Percentiles rank a stretch among this genome's conserved stretches.
These are phyloP conservation scores for Euclidia mi DNA, from an alignment of 2,888 invertebrate species.

Conservation along the genomic window DNA sequence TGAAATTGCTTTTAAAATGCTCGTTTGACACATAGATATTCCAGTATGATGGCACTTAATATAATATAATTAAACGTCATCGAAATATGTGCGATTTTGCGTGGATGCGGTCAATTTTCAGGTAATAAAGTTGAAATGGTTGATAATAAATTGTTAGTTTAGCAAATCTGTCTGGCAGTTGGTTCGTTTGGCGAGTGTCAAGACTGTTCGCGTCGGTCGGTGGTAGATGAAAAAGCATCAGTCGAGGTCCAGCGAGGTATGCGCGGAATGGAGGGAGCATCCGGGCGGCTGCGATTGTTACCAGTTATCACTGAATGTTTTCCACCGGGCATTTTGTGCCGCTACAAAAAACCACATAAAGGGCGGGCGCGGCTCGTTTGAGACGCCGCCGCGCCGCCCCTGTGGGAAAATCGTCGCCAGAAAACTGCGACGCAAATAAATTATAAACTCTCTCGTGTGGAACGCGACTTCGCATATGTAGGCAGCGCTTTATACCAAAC, in stretches of 20 bases:
- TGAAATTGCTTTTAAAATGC: too few relatives aligned
- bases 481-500: constrained; percentile 68
- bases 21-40: not conserved
- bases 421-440: constrained; percentile 89
- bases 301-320: constrained; percentile 90
- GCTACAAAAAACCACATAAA: constrained; percentile 89
- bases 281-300: constrained; percentile 90
- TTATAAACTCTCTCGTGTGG: constrained; percentile 87
- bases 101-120: constrained; percentile 22
- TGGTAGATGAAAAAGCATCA: constrained; percentile 87
- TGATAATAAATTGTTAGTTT: constrained; percentile 57
- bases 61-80: not conserved
- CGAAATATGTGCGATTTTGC: constrained; percentile 13
- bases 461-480: constrained; percentile 75
- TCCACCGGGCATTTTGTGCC: constrained; percentile 88
- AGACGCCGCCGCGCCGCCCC: constrained; percentile 78
- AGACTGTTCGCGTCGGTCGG: constrained; percentile 65
- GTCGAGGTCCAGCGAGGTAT: constrained; percentile 83
- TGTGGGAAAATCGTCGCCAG: constrained; percentile 90
- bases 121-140: constrained; percentile 40
- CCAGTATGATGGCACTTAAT: not conserved
- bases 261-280: constrained; percentile 88
- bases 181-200: constrained; percentile 63
- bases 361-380: constrained; percentile 89
- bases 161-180: constrained; percentile 27